Evolutionary conservation across 2,113 vertebrate species (phyloP).

Genomic region (Pollimyrus isidori): DNA sequence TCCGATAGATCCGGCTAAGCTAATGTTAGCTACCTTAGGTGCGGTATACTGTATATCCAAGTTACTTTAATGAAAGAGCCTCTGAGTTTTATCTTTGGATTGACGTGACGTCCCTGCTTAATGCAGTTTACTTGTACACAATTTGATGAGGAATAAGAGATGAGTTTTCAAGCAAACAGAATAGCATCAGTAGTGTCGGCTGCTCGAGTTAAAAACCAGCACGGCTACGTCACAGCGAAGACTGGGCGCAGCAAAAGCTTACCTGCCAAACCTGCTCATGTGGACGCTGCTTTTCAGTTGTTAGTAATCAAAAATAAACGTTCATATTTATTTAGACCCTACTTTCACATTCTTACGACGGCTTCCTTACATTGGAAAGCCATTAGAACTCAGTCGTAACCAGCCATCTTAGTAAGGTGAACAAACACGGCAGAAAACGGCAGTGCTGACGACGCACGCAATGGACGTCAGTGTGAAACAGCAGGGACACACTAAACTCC

Average conservation of each 20-base stretch:
- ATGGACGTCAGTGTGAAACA: background rate
- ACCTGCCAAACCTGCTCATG: constrained; percentile 16
- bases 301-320: background rate
- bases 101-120: background rate
- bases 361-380: background rate
- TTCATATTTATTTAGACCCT: background rate
- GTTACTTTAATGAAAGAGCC: background rate
- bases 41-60: background rate
- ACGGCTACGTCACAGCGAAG: background rate
- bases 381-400: background rate
- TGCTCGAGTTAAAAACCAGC: background rate
- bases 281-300: background rate
- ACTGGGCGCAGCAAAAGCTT: background rate
- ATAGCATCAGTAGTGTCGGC: background rate
- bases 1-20: background rate
- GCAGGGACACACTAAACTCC: background rate
- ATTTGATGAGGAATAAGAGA: background rate
- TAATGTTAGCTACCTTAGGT: background rate
- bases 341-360: constrained; percentile 11
- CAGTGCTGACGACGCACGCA: constrained; percentile 23
- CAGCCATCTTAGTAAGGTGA: constrained; percentile 30
- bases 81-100: background rate
- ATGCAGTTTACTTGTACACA: background rate
- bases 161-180: background rate
- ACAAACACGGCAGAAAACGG: constrained; percentile 18